Percentiles rank a stretch among this genome's conserved stretches.
Conservation (phyloP, 2,113 vertebrate species). For the Corapipo altera region DNA sequence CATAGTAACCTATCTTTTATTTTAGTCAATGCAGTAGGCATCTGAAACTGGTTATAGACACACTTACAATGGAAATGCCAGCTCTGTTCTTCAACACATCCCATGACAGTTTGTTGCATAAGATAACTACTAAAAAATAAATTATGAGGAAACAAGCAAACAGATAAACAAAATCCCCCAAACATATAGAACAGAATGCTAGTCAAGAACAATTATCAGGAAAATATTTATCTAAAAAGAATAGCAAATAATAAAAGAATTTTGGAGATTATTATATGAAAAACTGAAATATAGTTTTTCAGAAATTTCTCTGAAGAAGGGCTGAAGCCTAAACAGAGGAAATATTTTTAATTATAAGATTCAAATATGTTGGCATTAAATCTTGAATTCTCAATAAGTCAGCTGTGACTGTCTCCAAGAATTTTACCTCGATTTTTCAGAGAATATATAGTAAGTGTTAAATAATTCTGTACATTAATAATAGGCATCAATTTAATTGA, state of each 20-base stretch:
- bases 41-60: background rate
- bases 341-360: background rate
- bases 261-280: background rate
- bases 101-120: background rate
- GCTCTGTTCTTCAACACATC: background rate
- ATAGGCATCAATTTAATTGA: background rate
- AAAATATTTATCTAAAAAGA: background rate
- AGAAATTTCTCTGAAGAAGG: background rate
- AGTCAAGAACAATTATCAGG: background rate
- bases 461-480: background rate
- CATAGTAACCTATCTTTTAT: background rate
- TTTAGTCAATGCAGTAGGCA: background rate
- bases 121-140: background rate
- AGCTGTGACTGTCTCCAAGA: rapidly evolving
- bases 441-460: background rate
- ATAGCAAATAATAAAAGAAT: background rate
- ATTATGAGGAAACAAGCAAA: background rate
- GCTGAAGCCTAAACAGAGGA: background rate
- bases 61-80: background rate
- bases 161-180: background rate
- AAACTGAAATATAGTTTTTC: background rate
- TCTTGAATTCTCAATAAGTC: background rate
- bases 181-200: background rate
- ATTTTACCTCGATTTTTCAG: background rate
- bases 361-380: background rate